phyloP scores from a whole-genome alignment of 2,888 invertebrate species.

The Drosophila engyochracea region DNA sequence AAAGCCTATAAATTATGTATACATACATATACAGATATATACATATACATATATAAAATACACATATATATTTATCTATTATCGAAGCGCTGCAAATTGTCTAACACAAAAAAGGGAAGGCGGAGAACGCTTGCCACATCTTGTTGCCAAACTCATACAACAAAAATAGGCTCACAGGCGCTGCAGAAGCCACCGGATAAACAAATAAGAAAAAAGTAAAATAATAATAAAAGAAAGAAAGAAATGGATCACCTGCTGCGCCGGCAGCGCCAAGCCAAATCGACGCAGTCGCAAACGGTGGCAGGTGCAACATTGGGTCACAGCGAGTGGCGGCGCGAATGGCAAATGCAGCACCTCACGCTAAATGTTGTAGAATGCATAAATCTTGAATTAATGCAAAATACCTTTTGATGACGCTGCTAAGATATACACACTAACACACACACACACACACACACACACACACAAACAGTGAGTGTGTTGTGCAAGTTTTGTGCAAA shows the following conservation, averaged over 20 bases:
- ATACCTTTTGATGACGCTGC: constrained; percentile 81
- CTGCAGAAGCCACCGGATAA: constrained; percentile 68
- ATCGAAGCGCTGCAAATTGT: constrained; percentile 75
- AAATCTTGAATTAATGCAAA: constrained; percentile 83
- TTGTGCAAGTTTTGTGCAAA: constrained; percentile 62
- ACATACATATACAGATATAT: constrained; percentile 10
- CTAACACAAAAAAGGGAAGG: constrained; percentile 38
- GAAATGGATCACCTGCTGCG: constrained; percentile 81
- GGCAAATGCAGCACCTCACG: constrained; percentile 75
- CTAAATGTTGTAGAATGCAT: constrained; percentile 70
- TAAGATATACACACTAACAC: constrained; percentile 50
- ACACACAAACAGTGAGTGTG: constrained; percentile 11
- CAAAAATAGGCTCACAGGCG: constrained; percentile 58
- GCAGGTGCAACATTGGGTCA: constrained; percentile 34
- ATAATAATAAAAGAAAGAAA: constrained; percentile 25
- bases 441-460: constrained; percentile 27
- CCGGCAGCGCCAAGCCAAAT: constrained; percentile 48
- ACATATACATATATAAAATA: constrained; percentile 39
- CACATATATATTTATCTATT: constrained; percentile 60
- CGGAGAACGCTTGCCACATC: constrained; percentile 45
- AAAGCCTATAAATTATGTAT: constrained; percentile 78
- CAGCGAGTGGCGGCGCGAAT: constrained; percentile 61
- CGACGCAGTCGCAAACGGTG: constrained; percentile 46
- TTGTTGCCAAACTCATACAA: constrained; percentile 66
- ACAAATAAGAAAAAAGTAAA: constrained; percentile 21